Conservation (phyloP, 2,797 vertebrate genomes). For the Phoebastria nigripes region DNA sequence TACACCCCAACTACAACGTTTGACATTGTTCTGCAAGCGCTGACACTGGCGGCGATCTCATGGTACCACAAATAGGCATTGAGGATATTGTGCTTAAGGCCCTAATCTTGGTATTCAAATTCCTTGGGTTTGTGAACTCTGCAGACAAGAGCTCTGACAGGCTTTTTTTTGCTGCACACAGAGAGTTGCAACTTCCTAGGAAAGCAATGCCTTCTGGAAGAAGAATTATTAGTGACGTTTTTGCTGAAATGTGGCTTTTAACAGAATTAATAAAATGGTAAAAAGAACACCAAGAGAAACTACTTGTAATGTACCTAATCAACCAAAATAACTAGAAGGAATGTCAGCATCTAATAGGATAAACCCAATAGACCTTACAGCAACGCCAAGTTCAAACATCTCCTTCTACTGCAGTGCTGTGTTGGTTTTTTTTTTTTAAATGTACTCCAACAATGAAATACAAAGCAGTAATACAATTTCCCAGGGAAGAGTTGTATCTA, state of each 20-base stretch:
- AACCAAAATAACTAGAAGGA: not conserved
- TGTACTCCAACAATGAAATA: not conserved
- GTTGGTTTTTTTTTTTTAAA: not conserved
- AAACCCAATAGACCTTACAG: not conserved
- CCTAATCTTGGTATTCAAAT: accelerated
- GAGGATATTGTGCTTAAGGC: not conserved
- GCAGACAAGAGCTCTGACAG: not conserved
- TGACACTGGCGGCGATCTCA: not conserved
- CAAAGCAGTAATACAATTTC: conserved; percentile 34
- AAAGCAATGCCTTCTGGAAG: not conserved
- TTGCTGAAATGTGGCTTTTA: not conserved
- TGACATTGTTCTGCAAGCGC: not conserved
- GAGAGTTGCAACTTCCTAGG: not conserved
- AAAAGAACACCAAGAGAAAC: not conserved
- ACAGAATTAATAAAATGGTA: not conserved
- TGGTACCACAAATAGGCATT: accelerated
- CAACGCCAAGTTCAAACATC: not conserved
- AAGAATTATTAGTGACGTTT: not conserved
- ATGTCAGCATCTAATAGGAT: not conserved
- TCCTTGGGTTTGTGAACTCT: not conserved
- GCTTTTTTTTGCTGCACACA: not conserved
- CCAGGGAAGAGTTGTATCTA: conserved; percentile 42
- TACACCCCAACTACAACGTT: accelerated
- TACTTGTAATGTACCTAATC: not conserved
- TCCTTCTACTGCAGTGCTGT: not conserved